Conservation (phyloP, 2,888 invertebrate species). For the Eudasyphora cyanicolor region DNA sequence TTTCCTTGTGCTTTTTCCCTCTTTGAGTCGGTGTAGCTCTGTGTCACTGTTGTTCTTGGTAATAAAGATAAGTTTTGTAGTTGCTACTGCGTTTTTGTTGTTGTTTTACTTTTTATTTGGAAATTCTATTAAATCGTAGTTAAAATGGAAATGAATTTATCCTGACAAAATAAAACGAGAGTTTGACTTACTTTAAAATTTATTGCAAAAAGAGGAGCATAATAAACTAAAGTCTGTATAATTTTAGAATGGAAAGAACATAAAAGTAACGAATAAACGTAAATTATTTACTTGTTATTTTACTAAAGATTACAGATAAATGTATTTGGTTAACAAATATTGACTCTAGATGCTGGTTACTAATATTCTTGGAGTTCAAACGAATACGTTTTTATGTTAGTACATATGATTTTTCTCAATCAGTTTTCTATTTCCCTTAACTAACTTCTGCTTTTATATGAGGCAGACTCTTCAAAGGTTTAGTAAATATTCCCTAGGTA, state of each 20-base stretch:
- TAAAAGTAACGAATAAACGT: too few relatives aligned
- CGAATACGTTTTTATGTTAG: too few relatives aligned
- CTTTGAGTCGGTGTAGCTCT: not conserved
- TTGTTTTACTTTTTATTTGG: not conserved
- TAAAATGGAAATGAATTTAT: constrained; percentile 1
- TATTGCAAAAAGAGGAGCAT: not conserved
- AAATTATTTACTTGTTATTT: too few relatives aligned
- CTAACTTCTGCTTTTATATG: too few relatives aligned
- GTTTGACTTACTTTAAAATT: constrained; percentile 3
- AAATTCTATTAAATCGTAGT: not conserved
- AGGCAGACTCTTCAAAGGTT: too few relatives aligned
- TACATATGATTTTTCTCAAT: too few relatives aligned
- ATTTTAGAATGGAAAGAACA: constrained; percentile 11
- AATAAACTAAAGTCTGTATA: not conserved
- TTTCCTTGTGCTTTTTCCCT: not conserved
- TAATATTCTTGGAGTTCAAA: too few relatives aligned
- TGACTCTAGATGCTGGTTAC: too few relatives aligned
- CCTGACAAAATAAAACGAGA: not conserved
- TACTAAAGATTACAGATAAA: too few relatives aligned
- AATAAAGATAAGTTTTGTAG: constrained; percentile 18
- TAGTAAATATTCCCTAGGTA: too few relatives aligned
- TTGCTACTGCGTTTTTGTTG: not conserved
- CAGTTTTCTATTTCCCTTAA: too few relatives aligned
- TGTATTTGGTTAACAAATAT: too few relatives aligned
- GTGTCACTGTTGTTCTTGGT: not conserved